A percentile compares a stretch with the other conserved stretches of the same genome.
phyloP scores from a whole-genome alignment of 2,113 vertebrate genomes.

The Neolamprologus caudopunctatus region DNA sequence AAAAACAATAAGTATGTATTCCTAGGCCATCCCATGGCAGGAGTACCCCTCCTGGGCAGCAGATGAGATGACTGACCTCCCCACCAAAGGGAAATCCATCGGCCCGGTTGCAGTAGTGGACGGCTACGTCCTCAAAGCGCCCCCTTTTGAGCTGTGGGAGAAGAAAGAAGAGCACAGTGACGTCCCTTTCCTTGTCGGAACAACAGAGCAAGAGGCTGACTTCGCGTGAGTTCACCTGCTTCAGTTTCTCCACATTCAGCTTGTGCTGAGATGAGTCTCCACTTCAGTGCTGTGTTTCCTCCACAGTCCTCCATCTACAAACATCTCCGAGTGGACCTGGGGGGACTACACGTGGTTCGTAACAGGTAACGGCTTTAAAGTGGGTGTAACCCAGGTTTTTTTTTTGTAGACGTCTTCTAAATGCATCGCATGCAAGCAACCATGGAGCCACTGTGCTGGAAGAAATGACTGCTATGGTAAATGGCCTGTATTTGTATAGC shows the following conservation, averaged over 20 bases:
- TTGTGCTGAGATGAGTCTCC: neutral
- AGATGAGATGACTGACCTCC: constrained; percentile 53
- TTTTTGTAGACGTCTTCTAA: neutral
- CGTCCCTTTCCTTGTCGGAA: constrained; percentile 70
- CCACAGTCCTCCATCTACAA: constrained; percentile 50
- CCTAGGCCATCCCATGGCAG: constrained; percentile 69
- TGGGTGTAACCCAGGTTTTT: rapidly evolving
- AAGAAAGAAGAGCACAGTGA: constrained; percentile 51
- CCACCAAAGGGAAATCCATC: constrained; percentile 34
- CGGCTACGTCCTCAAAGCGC: constrained; percentile 58
- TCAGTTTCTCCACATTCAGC: neutral
- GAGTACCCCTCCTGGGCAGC: constrained; percentile 68
- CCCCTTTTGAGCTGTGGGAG: constrained; percentile 64
- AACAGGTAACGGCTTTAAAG: constrained; percentile 42
- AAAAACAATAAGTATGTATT: neutral
- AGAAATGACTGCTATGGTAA: neutral
- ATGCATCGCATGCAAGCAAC: neutral
- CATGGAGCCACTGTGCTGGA: neutral
- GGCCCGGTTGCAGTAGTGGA: constrained; percentile 69
- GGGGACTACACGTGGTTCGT: constrained; percentile 71
- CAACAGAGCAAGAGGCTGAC: constrained; percentile 71
- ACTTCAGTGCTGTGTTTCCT: neutral
- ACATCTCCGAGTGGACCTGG: constrained; percentile 72
- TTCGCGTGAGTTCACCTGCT: constrained; percentile 39
- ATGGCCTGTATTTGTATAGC: neutral